Percentiles rank a stretch among this genome's conserved stretches.
These are phyloP conservation scores for Chelonus insularis DNA, from an alignment of 1,140 invertebrate genomes.

Conservation along the genomic window DNA sequence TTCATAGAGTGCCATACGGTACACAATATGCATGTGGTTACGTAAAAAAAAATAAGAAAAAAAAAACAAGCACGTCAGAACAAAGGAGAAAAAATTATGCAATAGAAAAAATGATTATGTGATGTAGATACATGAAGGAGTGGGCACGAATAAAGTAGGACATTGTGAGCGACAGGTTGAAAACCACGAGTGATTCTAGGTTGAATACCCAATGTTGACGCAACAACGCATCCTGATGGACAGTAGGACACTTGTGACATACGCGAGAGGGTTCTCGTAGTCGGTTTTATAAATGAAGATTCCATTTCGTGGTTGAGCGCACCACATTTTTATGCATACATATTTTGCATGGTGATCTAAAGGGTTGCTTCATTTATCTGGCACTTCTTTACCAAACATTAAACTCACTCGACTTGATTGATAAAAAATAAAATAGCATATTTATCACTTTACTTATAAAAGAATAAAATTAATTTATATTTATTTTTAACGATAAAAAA, in stretches of 20 bases:
- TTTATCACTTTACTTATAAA: too few relatives aligned
- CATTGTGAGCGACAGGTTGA: background rate
- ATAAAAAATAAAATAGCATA: too few relatives aligned
- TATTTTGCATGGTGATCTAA: too few relatives aligned
- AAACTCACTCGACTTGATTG: too few relatives aligned
- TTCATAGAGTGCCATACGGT: too few relatives aligned
- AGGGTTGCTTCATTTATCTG: too few relatives aligned
- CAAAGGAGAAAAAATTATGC: background rate
- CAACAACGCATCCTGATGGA: slow-evolving; percentile 11
- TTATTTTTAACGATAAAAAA: too few relatives aligned
- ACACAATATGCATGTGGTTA: background rate
- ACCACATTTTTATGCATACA: background rate
- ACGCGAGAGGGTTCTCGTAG: background rate
- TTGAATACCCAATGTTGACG: slow-evolving; percentile 6
- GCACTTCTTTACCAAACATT: too few relatives aligned
- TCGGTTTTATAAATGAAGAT: slow-evolving; percentile 10
- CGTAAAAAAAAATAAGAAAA: background rate
- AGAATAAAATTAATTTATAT: too few relatives aligned
- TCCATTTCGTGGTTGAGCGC: background rate
- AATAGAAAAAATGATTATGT: slow-evolving; percentile 2
- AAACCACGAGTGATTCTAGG: background rate
- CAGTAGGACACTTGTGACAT: background rate
- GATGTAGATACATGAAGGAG: background rate
- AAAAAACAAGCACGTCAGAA: background rate
- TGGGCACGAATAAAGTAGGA: too few relatives aligned